Base-by-base conservation (phyloP, 2,888 invertebrate genomes). In the Epistrophe eligans region DNA sequence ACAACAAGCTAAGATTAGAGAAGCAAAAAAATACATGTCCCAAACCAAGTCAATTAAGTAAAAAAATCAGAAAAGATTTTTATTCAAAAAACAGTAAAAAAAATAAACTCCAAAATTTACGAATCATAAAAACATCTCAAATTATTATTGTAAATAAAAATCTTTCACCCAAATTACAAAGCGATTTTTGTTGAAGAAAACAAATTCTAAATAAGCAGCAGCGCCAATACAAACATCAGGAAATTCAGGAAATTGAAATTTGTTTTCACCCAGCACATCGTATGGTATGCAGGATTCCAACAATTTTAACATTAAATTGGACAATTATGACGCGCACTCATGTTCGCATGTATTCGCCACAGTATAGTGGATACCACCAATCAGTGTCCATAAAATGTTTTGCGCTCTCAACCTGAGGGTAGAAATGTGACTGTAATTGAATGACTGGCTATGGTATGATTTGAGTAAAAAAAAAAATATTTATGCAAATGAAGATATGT, bases 381-480 rank as follows among this genome's bases (percentile, higher is more conserved):
- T 87, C 82, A 87, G 79, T 66, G 83, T 35, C 79, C 87, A 87
- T 87, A 79, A 83, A 83, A 83, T 64, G 71, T 35, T 66, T 70
- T 43, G 19, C 58, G 74, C 64, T 83, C 40, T 60, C 79, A 48
- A 83, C 83, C 87, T 32, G 66, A 76, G 83, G 83, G 87, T 79
- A 79, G 72, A 87, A 79, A 87, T 87, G 83, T 67, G 76, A 82
- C 9, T 85, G 77, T 74, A 85, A 85, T 81, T 77, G 81, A 85
- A 77, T 64, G 77, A 45, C 67, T 48, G 55, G 77, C 77, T 52
- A 82, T 74, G 58, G 81, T 79, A 87, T 87, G 71, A 82, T 82
- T 87, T 76, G 38, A 19, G 45, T 5, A 60, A 35, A 32, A 57
- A 13, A 19, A 43, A 24, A 77, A 70, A 64, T 81, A 38, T 43